These are phyloP conservation scores for Arnoldichthys spilopterus DNA, from an alignment of 2,797 vertebrate genomes.

Conservation along the genomic window DNA sequence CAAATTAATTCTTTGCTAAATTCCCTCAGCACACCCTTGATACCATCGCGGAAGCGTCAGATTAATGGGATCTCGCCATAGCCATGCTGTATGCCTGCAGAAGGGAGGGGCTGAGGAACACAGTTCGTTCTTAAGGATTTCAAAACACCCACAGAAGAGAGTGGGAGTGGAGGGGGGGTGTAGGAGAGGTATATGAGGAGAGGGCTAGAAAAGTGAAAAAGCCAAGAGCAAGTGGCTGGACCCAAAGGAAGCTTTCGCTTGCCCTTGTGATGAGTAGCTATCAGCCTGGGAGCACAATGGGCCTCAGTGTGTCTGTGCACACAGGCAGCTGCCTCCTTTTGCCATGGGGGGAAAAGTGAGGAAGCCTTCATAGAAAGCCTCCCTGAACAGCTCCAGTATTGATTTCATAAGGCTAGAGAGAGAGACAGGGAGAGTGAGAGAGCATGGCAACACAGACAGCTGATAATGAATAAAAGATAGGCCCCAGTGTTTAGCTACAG, in stretches of 20 bases:
- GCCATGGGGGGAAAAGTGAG: slow-evolving; percentile 26
- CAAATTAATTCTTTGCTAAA: slow-evolving; percentile 83
- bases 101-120: slow-evolving; percentile 30
- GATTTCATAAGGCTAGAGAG: slow-evolving; percentile 52
- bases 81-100: slow-evolving; percentile 51
- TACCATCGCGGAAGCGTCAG: slow-evolving; percentile 77
- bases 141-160: slow-evolving; percentile 17
- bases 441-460: not conserved
- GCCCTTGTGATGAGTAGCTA: slow-evolving; percentile 33
- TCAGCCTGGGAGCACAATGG: slow-evolving; percentile 32
- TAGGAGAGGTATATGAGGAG: slow-evolving; percentile 11
- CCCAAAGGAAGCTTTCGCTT: slow-evolving; percentile 33
- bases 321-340: slow-evolving; percentile 68
- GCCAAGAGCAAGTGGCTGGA: slow-evolving; percentile 11
- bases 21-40: slow-evolving; percentile 71
- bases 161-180: not conserved
- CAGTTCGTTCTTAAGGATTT: slow-evolving; percentile 48
- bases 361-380: slow-evolving; percentile 28
- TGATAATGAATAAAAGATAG: slow-evolving; percentile 53
- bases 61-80: slow-evolving; percentile 77
- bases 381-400: slow-evolving; percentile 48
- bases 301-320: not conserved
- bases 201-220: not conserved
- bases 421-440: not conserved
- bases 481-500: slow-evolving; percentile 20